phyloP scores from a whole-genome alignment of 1,140 invertebrate species.

The Pachypeltis micranthus region DNA sequence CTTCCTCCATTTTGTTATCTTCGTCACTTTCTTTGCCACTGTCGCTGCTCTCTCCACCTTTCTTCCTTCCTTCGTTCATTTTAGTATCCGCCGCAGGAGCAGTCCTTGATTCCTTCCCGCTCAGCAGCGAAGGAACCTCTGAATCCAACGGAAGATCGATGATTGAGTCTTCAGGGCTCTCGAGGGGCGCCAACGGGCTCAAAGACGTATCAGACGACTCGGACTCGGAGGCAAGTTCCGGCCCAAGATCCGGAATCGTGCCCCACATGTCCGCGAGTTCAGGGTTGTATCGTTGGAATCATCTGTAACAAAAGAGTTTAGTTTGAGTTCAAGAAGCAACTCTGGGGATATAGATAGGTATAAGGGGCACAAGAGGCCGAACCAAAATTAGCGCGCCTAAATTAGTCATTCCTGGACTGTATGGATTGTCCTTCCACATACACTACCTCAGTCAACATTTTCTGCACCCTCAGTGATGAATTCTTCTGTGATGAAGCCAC shows the following conservation, averaged over 20 bases:
- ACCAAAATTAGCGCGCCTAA: no score
- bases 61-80: background rate
- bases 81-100: background rate
- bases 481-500: no score
- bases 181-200: slow-evolving; percentile 15
- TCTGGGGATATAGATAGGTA: no score
- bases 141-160: background rate
- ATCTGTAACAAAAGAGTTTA: no score
- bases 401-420: no score
- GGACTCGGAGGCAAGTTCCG: background rate
- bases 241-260: background rate
- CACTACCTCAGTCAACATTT: no score
- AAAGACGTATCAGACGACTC: slow-evolving; percentile 2
- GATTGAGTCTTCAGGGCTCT: slow-evolving; percentile 1
- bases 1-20: background rate
- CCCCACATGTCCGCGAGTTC: no score
- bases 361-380: no score
- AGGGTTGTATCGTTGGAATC: no score
- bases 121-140: background rate
- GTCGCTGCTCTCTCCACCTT: background rate
- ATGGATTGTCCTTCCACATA: no score
- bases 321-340: no score
- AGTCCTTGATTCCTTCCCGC: background rate
- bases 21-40: background rate
- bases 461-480: no score